A percentile compares a stretch with the other conserved stretches of the same genome.
Evolutionary conservation across 2,113 vertebrate species (phyloP).

Genomic region (Sceloporus tristichus): DNA sequence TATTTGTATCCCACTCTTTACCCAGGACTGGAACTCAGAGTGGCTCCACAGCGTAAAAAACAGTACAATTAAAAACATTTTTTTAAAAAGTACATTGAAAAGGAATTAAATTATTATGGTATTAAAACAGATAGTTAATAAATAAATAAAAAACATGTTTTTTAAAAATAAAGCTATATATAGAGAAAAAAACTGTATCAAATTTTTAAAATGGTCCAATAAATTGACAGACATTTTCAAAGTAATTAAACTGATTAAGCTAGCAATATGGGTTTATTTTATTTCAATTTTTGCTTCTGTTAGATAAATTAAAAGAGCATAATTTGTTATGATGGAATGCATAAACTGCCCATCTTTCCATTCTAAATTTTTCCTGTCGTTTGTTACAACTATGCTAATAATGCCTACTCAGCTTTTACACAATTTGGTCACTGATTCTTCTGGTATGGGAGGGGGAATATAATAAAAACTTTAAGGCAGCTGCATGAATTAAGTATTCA

Average conservation of each 20-base stretch:
- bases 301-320: constrained; percentile 50
- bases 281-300: constrained; percentile 21
- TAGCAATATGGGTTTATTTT: constrained; percentile 33
- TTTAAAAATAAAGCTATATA: too few species aligned
- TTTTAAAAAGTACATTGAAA: too few species aligned
- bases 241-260: constrained; percentile 49
- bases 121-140: too few species aligned
- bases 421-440: constrained; percentile 58
- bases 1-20: too few species aligned
- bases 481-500: constrained; percentile 58
- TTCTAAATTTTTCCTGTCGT: constrained; percentile 43
- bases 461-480: constrained; percentile 61
- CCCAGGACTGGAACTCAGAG: too few species aligned
- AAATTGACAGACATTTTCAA: neutral
- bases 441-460: constrained; percentile 52
- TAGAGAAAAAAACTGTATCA: neutral
- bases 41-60: too few species aligned
- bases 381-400: constrained; percentile 63
- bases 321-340: constrained; percentile 26
- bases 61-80: too few species aligned
- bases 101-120: too few species aligned
- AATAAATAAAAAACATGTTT: too few species aligned
- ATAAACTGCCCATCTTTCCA: constrained; percentile 17
- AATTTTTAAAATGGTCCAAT: neutral
- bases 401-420: constrained; percentile 64